phyloP scores from a whole-genome alignment of 2,113 vertebrate species.

The Calcarius ornatus region DNA sequence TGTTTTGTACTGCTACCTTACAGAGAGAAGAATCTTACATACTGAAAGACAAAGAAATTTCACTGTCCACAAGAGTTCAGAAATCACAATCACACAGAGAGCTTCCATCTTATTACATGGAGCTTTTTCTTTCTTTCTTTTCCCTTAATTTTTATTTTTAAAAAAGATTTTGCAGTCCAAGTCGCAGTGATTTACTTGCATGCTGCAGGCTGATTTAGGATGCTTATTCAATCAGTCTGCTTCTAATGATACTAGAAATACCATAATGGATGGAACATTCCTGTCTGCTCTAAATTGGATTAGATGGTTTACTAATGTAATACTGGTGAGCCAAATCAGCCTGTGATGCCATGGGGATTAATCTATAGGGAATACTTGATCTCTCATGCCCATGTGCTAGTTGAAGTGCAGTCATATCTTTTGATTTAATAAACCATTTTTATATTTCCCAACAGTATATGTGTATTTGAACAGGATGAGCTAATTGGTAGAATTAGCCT shows the following conservation, averaged over 20 bases:
- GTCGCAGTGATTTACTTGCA: slow-evolving; percentile 28
- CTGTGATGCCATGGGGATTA: slow-evolving; percentile 66
- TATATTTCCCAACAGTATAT: slow-evolving; percentile 45
- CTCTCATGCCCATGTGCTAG: slow-evolving; percentile 30
- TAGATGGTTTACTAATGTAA: slow-evolving; percentile 73
- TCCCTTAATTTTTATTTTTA: neutral
- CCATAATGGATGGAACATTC: slow-evolving; percentile 69
- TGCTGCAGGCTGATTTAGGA: slow-evolving; percentile 48
- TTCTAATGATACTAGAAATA: slow-evolving; percentile 68
- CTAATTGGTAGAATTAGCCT: slow-evolving; percentile 64
- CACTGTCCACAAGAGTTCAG: neutral
- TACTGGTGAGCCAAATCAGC: slow-evolving; percentile 63
- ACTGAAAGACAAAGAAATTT: neutral
- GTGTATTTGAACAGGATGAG: slow-evolving; percentile 37
- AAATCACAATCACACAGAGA: neutral
- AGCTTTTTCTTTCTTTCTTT: neutral
- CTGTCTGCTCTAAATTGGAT: slow-evolving; percentile 71
- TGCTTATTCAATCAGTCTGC: slow-evolving; percentile 70
- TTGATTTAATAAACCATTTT: slow-evolving; percentile 69
- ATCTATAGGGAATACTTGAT: slow-evolving; percentile 65
- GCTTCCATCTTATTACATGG: neutral
- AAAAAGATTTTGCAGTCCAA: neutral
- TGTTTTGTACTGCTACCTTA: neutral
- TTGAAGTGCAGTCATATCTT: slow-evolving; percentile 61
- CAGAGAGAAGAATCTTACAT: neutral